Base-by-base conservation (phyloP, 2,113 vertebrate species). In the Rhegmatorhina hoffmannsi region DNA sequence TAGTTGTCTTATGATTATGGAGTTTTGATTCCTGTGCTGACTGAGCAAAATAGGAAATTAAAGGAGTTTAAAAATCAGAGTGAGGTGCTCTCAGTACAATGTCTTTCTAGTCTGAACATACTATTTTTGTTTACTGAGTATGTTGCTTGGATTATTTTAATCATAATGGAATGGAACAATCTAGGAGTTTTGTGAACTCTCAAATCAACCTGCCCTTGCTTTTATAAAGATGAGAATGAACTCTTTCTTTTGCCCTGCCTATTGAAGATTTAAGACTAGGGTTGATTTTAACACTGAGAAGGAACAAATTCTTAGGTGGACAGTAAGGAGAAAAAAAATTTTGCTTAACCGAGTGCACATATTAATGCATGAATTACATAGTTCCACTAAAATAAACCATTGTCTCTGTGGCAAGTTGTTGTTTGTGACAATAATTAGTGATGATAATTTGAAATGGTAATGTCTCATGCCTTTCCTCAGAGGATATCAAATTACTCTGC, bases 301-400 rank as follows among this genome's bases (percentile, higher is more conserved):
- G 12, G 38, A 92, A 33, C 1, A 64, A 89, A 88, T 56, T 16
- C 24, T 49, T 55, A 15, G 8, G 5, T 20, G 16, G 5, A 34
- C 17, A 24, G 21, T 31, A 79, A 84, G 34, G 9, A 55, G 9
- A 62, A 82, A 80, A 74, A 49, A 29, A 2, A 6, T 6, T 17
- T 69, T 53, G 10, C 8, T 46, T 40, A 77, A 18, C 13, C 17
- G 7, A 64, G 5, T 40, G 25, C 52, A 33, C 6, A 34, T 44
- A 28, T 24, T 64, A 46, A 26, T 72, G 24, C 10, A 73, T 40
- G 3, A 62, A 52, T 24, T 55, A 44, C 12, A 16, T 18, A 67
- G 19, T 31, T 64, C 38, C 56, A 31, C 10, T 58, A 2, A 15
- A 60, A 38, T 9, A 86, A 88, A 62, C 1, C 0, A 0, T 86